A percentile compares a stretch with the other conserved stretches of the same genome.
Evolutionary conservation across 2,113 vertebrate species (phyloP).

Genomic region (Neoarius graeffei): DNA sequence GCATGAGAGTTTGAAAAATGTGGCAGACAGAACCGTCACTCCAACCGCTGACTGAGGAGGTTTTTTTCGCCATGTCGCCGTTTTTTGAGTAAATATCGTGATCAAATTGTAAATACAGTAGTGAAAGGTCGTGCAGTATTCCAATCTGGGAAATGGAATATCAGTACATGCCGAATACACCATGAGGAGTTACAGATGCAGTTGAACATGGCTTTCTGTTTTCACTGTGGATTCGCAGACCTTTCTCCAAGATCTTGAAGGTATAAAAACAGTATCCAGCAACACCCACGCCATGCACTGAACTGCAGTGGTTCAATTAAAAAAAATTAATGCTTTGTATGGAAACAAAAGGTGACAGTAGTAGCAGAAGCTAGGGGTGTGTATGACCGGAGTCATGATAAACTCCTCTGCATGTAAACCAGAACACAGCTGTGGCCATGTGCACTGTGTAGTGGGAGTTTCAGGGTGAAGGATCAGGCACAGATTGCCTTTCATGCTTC

Average conservation of each 20-base stretch:
- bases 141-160: not conserved
- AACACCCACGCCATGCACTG: not conserved
- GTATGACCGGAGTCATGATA: not conserved
- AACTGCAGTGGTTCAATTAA: not conserved
- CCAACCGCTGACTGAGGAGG: not conserved
- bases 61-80: not conserved
- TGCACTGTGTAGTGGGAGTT: slow-evolving; percentile 40
- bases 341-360: not conserved
- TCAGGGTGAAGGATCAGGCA: slow-evolving; percentile 51
- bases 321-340: not conserved
- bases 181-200: not conserved
- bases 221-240: not conserved
- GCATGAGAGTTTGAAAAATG: not conserved
- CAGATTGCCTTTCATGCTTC: slow-evolving; percentile 63
- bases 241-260: not conserved
- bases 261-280: not conserved
- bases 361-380: not conserved
- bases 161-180: not conserved
- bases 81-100: slow-evolving; percentile 5
- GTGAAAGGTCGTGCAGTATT: not conserved
- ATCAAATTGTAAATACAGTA: not conserved
- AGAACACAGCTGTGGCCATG: slow-evolving; percentile 25
- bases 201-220: not conserved
- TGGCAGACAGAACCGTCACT: not conserved
- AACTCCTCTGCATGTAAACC: not conserved